These are phyloP conservation scores for Cacatua alba DNA, from an alignment of 2,113 vertebrate genomes.

Conservation along the genomic window DNA sequence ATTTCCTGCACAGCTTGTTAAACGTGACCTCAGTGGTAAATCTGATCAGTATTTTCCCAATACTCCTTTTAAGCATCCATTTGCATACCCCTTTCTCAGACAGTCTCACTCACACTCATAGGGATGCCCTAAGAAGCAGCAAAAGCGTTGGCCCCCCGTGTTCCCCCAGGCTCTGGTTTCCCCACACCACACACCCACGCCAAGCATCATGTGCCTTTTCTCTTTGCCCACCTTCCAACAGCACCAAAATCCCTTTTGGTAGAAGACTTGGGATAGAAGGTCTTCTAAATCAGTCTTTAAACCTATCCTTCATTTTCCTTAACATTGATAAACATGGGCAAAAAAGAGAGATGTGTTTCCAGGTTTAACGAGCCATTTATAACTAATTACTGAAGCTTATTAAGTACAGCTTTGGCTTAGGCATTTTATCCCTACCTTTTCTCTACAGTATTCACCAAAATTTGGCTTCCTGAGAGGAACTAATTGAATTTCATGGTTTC, in stretches of 20 bases:
- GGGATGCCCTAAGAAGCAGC: not conserved
- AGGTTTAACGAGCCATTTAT: slow-evolving; percentile 65
- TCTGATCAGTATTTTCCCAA: not conserved
- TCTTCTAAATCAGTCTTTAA: slow-evolving; percentile 25
- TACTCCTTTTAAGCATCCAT: not conserved
- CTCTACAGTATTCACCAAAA: slow-evolving; percentile 74
- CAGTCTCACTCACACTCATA: accelerated
- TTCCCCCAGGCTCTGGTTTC: not conserved
- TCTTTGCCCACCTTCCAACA: not conserved
- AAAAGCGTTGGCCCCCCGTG: too few relatives aligned
- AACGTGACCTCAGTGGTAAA: not conserved
- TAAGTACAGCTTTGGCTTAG: slow-evolving; percentile 69
- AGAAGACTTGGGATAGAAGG: not conserved
- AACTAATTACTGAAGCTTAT: slow-evolving; percentile 73
- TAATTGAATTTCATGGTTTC: slow-evolving; percentile 76
- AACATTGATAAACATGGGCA: not conserved
- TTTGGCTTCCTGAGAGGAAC: slow-evolving; percentile 74
- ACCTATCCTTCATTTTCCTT: not conserved
- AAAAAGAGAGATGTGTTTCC: slow-evolving; percentile 1
- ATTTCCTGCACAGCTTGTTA: slow-evolving; percentile 23
- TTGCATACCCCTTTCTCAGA: not conserved
- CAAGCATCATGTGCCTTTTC: not conserved
- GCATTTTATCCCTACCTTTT: slow-evolving; percentile 71
- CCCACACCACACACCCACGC: accelerated
- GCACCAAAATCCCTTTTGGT: not conserved